Evolutionary conservation across 1,140 invertebrate genomes (phyloP).

Genomic region (Drosophila carrolli): DNA sequence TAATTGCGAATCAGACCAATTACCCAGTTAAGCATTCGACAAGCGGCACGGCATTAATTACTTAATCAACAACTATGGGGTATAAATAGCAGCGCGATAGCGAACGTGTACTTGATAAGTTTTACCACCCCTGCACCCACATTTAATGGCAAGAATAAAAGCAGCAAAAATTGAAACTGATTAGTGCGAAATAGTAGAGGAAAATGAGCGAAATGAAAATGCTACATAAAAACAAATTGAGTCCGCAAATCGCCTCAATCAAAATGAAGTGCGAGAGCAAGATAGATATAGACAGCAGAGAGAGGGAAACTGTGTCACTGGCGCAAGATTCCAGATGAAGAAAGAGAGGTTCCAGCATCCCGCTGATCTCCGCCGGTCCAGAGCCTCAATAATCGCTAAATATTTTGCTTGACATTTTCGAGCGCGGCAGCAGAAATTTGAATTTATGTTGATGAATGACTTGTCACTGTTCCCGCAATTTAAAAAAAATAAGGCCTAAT

Average conservation of each 20-base stretch:
- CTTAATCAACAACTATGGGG: slow-evolving; percentile 32
- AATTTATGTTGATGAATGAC: slow-evolving; percentile 31
- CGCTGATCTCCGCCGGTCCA: slow-evolving; percentile 13
- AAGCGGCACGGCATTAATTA: slow-evolving; percentile 39
- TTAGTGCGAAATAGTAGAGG: slow-evolving; percentile 26
- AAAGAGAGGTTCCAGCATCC: slow-evolving; percentile 8
- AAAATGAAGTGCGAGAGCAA: slow-evolving; percentile 14
- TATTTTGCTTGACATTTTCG: slow-evolving; percentile 43
- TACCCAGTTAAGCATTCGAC: slow-evolving; percentile 36
- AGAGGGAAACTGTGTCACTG: slow-evolving; percentile 66
- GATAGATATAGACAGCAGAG: background rate
- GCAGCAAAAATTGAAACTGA: slow-evolving; percentile 54
- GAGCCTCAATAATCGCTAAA: slow-evolving; percentile 37
- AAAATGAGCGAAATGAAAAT: slow-evolving; percentile 46
- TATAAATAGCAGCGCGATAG: slow-evolving; percentile 39
- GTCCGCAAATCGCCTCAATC: slow-evolving; percentile 52
- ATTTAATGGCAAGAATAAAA: slow-evolving; percentile 1
- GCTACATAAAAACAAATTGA: slow-evolving; percentile 61
- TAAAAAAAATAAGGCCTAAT: background rate
- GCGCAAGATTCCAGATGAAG: slow-evolving; percentile 23
- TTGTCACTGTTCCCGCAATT: background rate
- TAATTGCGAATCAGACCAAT: slow-evolving; percentile 50
- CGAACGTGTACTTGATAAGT: slow-evolving; percentile 36
- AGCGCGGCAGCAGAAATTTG: slow-evolving; percentile 16
- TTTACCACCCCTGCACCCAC: background rate